These are phyloP conservation scores for Propsilocerus akamusi DNA, from an alignment of 1,140 invertebrate genomes.

Conservation along the genomic window DNA sequence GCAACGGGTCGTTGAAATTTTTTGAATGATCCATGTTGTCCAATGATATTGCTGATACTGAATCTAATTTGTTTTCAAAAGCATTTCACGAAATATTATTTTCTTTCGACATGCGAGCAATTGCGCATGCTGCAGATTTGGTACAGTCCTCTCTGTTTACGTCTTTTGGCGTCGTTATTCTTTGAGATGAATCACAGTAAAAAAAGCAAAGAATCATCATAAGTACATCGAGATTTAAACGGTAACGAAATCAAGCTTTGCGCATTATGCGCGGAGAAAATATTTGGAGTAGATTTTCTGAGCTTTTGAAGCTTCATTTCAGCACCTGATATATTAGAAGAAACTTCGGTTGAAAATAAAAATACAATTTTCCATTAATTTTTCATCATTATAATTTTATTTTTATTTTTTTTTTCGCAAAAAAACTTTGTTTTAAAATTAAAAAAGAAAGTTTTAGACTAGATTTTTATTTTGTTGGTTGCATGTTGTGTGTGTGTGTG, in stretches of 20 bases:
- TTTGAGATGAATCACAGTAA: not conserved
- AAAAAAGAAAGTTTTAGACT: conserved; percentile 3
- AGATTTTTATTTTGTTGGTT: conserved; percentile 3
- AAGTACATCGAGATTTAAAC: not conserved
- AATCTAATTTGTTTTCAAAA: too few relatives aligned
- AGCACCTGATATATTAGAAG: too few relatives aligned
- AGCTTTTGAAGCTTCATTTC: too few relatives aligned
- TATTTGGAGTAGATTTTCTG: too few relatives aligned
- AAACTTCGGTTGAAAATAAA: too few relatives aligned
- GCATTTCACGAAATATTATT: not conserved
- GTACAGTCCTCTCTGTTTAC: conserved; percentile 1
- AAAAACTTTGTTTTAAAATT: too few relatives aligned
- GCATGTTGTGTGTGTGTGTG: not conserved
- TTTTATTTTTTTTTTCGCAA: too few relatives aligned
- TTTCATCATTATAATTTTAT: too few relatives aligned
- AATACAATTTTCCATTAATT: too few relatives aligned
- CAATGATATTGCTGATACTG: too few relatives aligned
- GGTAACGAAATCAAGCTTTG: too few relatives aligned
- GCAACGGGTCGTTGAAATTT: not conserved
- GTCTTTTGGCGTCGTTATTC: not conserved
- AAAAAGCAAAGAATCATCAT: not conserved
- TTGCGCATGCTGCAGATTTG: not conserved
- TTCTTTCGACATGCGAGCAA: not conserved
- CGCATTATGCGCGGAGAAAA: too few relatives aligned
- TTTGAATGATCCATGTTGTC: not conserved